A percentile compares a stretch with the other conserved stretches of the same genome.
Evolutionary conservation across 2,113 vertebrate genomes (phyloP).

Genomic region (Scomber scombrus): DNA sequence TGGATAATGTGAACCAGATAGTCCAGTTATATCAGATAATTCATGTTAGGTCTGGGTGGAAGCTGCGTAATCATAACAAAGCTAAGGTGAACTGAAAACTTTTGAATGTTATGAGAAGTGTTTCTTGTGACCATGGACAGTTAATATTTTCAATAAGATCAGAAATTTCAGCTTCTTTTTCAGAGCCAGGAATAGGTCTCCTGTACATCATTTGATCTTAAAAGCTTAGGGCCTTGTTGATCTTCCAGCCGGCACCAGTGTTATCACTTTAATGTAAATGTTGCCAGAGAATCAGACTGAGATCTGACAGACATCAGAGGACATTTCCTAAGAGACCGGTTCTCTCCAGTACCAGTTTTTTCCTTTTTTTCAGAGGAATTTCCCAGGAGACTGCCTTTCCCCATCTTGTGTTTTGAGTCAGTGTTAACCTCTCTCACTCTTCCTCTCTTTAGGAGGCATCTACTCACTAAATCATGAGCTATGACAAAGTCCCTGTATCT

Average conservation of each 20-base stretch:
- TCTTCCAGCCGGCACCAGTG: not conserved
- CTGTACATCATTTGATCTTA: not conserved
- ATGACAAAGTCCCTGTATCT: not conserved
- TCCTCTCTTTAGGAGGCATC: not conserved
- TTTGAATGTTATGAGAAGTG: too few relatives aligned
- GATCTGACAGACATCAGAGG: not conserved
- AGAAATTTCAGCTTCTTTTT: not conserved
- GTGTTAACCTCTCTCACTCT: slow-evolving; percentile 1
- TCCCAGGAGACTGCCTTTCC: not conserved
- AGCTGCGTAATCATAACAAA: too few relatives aligned
- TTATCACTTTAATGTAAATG: not conserved
- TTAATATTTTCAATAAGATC: not conserved
- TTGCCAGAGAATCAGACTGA: slow-evolving; percentile 17
- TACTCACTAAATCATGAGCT: slow-evolving; percentile 4
- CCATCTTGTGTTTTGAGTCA: slow-evolving; percentile 16
- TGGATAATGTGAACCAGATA: not conserved
- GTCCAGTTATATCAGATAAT: too few relatives aligned
- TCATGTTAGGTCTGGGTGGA: too few relatives aligned
- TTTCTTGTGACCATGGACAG: not conserved
- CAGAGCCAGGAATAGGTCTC: not conserved
- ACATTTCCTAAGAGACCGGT: slow-evolving; percentile 28
- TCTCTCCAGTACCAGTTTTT: not conserved
- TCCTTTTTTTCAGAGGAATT: slow-evolving; percentile 7
- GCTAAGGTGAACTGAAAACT: too few relatives aligned
- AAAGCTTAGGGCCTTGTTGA: not conserved